Percentiles rank a stretch among this genome's conserved stretches.
These are phyloP conservation scores for Taphrorychus bicolor DNA, from an alignment of 2,888 invertebrate genomes.

Conservation along the genomic window DNA sequence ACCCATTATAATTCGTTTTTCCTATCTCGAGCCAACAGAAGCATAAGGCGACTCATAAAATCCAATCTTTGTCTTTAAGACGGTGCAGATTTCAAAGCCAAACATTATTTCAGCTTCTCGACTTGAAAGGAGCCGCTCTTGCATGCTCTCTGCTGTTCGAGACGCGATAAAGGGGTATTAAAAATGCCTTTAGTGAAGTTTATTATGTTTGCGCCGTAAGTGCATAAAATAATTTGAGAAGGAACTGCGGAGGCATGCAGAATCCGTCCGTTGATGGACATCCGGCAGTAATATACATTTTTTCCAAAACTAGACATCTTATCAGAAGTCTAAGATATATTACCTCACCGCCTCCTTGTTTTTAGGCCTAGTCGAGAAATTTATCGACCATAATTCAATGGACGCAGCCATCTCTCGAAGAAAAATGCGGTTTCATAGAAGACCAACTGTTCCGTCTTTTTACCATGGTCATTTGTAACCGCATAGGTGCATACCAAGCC, in stretches of 20 bases:
- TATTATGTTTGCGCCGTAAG: conserved; percentile 8
- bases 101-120: conserved; percentile 5
- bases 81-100: conserved; percentile 1
- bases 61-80: conserved; percentile 1
- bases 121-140: conserved; percentile 3
- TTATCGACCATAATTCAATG: conserved; percentile 27
- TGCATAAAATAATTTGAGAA: not conserved
- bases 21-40: not conserved
- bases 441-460: conserved; percentile 26
- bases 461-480: not conserved
- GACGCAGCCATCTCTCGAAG: conserved; percentile 14
- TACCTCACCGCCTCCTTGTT: no score
- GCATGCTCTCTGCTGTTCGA: not conserved
- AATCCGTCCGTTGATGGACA: not conserved
- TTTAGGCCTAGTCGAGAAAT: conserved; percentile 22
- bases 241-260: not conserved
- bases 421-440: conserved; percentile 27
- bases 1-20: not conserved
- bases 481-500: no score
- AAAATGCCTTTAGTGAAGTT: conserved; percentile 1
- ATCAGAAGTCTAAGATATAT: conserved; percentile 30
- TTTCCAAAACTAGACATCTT: conserved; percentile 29
- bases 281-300: conserved; percentile 19
- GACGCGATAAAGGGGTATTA: conserved; percentile 4
- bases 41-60: not conserved